Conservation (phyloP, 1,140 invertebrate species). For the Ceratitis capitata region DNA sequence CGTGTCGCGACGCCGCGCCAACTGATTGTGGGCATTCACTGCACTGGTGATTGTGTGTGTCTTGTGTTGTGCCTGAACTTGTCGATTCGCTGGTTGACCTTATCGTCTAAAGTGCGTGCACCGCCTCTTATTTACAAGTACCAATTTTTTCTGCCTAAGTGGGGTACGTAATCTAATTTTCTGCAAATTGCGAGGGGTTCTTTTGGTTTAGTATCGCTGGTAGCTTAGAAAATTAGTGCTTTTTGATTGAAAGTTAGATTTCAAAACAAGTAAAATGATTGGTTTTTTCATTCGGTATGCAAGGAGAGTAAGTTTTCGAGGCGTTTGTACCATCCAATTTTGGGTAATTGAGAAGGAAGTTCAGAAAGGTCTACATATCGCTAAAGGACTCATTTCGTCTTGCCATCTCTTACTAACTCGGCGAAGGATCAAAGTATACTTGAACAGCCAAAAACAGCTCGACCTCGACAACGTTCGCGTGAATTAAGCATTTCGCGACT, state of each 20-base stretch:
- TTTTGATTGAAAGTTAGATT: not conserved
- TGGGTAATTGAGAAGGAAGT: too few species aligned
- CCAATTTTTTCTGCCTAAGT: not conserved
- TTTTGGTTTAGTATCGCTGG: too few species aligned
- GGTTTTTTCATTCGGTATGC: not conserved
- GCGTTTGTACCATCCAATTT: not conserved
- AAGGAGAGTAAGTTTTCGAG: not conserved
- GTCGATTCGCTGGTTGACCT: not conserved
- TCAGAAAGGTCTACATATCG: too few species aligned
- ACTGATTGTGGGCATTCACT: conserved; percentile 6
- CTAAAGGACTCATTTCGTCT: too few species aligned
- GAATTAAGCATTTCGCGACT: too few species aligned
- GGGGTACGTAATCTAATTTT: not conserved
- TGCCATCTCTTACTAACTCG: too few species aligned
- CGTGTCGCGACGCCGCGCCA: not conserved
- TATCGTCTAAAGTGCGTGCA: conserved; percentile 15
- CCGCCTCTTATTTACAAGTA: not conserved
- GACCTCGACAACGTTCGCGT: too few species aligned
- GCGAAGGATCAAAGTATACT: too few species aligned
- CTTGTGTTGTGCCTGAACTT: not conserved
- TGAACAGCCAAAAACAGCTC: too few species aligned
- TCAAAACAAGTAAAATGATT: not conserved
- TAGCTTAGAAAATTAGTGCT: not conserved
- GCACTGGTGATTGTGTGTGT: too few species aligned
- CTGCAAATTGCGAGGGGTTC: not conserved